Conservation (phyloP, 2,797 vertebrate species). For the Sebastes miniatus region DNA sequence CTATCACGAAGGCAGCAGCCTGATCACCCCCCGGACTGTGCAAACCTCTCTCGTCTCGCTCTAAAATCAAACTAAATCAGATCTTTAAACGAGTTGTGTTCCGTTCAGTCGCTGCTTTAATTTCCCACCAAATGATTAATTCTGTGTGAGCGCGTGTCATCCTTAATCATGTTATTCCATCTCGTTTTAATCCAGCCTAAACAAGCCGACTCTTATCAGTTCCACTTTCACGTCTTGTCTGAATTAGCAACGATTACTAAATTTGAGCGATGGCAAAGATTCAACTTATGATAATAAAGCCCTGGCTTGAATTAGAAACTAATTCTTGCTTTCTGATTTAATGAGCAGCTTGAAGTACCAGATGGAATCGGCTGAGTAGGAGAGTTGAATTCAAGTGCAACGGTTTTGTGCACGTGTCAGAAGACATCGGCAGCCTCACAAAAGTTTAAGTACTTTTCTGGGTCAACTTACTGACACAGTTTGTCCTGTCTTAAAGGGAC, state of each 20-base stretch:
- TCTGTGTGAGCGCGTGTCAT: background rate
- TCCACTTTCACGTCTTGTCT: background rate
- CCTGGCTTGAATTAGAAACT: background rate
- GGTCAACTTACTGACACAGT: background rate
- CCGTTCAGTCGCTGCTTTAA: constrained; percentile 13
- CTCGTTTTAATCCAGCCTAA: constrained; percentile 6
- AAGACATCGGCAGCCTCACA: background rate
- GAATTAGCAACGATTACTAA: background rate
- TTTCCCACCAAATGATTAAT: constrained; percentile 14
- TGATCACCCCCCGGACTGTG: constrained; percentile 6
- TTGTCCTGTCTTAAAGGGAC: background rate
- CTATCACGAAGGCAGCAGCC: constrained; percentile 4
- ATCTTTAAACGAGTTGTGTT: background rate
- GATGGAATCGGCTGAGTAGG: background rate
- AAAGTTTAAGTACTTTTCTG: background rate
- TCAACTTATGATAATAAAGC: background rate
- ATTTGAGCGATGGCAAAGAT: background rate
- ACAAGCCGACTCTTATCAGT: background rate
- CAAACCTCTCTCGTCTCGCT: background rate
- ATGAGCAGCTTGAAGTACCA: background rate
- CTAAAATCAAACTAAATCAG: constrained; percentile 28
- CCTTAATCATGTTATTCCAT: constrained; percentile 9
- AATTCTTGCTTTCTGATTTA: background rate
- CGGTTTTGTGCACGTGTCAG: background rate
- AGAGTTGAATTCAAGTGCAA: background rate